Evolutionary conservation across 2,113 vertebrate species (phyloP), one percentile per base, ranked within the genome.

Genomic region (Psittacus erithacus): DNA sequence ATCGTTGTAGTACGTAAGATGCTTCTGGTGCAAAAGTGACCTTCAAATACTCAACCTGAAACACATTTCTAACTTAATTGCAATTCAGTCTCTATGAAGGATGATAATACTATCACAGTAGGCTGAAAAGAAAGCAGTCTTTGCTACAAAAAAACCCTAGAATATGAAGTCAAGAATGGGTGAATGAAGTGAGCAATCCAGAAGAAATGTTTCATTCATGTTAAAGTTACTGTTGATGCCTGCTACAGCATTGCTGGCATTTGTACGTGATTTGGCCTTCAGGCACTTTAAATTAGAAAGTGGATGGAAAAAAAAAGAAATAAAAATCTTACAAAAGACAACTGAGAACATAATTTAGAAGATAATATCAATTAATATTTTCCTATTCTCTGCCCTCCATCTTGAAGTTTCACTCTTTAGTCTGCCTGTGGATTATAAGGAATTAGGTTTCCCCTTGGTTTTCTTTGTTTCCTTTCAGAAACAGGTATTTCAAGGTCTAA

Each of bases 341-440:
- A 31, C 2, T 15, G 23, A 17, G 4, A 88, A 67, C 59, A 12
- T 14, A 63, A 33, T 20, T 74, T 65, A 65, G 38, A 78, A 53
- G 25, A 22, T 1, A 69, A 33, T 53, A 35, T 77, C 33, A 38
- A 8, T 65, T 19, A 47, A 31, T 46, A n/a, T 63, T 33, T 87
- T 74, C n/a, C 39, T 33, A 15, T n/a, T 19, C 28, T 19, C 7
- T 5, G 5, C 7, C 2, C 12, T 3, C 24, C 2, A 1, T 4
- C n/a, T 52, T n/a, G 5, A 12, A 43, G 5, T 47, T 74, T 82
- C 38, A 29, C 20, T 38, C 12, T 46, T 67, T 63, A 77, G 8
- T 85, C 38, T 41, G 28, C 17, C 23, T 86, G 76, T 52, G 79
- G 10, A 29, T 63, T 47, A 71, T 23, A 85, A 75, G 14, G 23